Evolutionary conservation across 2,888 invertebrate genomes (phyloP).

Genomic region (Ctena decussata): DNA sequence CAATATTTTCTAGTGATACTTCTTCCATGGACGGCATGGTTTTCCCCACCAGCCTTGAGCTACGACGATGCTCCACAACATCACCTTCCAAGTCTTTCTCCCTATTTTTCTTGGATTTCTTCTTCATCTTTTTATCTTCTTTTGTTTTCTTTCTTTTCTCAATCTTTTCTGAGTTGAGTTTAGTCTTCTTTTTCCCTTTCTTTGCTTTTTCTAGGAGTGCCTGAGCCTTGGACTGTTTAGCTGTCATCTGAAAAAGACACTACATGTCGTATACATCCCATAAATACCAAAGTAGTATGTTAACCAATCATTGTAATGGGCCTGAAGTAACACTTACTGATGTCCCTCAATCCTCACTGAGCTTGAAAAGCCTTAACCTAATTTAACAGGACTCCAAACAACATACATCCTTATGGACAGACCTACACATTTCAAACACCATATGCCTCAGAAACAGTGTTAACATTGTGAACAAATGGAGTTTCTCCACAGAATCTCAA

Average conservation of each 20-base stretch:
- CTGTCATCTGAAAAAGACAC: conserved; percentile 41
- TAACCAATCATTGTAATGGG: no score
- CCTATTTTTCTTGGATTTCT: conserved; percentile 22
- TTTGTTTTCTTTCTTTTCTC: neutral
- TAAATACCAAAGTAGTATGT: no score
- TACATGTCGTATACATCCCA: no score
- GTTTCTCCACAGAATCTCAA: neutral
- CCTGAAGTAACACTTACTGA: no score
- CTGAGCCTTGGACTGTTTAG: conserved; percentile 63
- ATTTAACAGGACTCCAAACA: no score
- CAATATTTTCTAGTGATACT: conserved; percentile 56
- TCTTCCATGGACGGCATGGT: conserved; percentile 59
- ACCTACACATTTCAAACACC: no score
- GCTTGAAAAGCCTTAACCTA: no score
- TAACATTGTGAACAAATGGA: conserved; percentile 8
- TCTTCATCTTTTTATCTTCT: conserved; percentile 10
- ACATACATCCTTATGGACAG: no score
- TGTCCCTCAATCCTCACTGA: no score
- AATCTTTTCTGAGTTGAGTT: conserved; percentile 12
- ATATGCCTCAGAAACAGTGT: neutral
- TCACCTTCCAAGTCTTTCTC: conserved; percentile 15
- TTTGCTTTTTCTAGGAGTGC: conserved; percentile 73
- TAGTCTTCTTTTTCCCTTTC: conserved; percentile 46
- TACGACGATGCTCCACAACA: conserved; percentile 24
- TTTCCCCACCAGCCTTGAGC: conserved; percentile 46